Evolutionary conservation across 2,113 vertebrate species (phyloP).

Genomic region (Mellivora capensis): DNA sequence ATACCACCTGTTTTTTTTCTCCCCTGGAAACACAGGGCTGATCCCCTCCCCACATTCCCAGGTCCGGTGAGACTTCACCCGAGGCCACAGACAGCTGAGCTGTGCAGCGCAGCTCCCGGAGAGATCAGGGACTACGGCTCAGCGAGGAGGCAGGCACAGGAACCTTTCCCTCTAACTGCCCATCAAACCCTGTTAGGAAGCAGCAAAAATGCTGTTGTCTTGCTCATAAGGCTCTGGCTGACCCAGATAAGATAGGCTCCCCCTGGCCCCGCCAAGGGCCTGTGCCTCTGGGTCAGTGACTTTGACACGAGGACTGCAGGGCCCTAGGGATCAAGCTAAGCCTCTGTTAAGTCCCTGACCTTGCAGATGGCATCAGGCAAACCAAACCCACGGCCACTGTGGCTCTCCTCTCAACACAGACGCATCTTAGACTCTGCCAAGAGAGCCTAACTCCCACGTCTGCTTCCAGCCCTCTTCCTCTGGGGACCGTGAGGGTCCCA

Average conservation of each 20-base stretch:
- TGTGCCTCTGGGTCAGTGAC: rapidly evolving
- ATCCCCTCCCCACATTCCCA: too few relatives aligned
- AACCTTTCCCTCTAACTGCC: background rate
- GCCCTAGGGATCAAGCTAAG: background rate
- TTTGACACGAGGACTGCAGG: background rate
- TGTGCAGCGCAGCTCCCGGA: background rate
- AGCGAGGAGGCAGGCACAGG: too few relatives aligned
- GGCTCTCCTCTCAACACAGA: background rate
- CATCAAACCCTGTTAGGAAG: background rate
- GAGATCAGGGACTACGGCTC: rapidly evolving
- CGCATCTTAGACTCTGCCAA: background rate
- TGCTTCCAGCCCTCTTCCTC: background rate
- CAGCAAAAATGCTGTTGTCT: background rate
- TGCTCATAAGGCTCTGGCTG: background rate
- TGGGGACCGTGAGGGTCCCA: rapidly evolving
- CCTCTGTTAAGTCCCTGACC: background rate
- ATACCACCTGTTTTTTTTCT: background rate
- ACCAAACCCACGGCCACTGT: rapidly evolving
- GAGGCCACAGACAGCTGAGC: background rate
- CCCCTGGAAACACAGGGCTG: background rate
- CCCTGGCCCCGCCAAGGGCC: background rate
- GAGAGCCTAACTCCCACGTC: background rate
- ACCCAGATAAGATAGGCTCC: background rate
- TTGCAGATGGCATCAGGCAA: background rate
- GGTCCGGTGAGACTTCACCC: rapidly evolving